Evolutionary conservation across 1,140 invertebrate genomes (phyloP), one percentile per base, ranked within the genome.

Genomic region (Microplitis mediator): DNA sequence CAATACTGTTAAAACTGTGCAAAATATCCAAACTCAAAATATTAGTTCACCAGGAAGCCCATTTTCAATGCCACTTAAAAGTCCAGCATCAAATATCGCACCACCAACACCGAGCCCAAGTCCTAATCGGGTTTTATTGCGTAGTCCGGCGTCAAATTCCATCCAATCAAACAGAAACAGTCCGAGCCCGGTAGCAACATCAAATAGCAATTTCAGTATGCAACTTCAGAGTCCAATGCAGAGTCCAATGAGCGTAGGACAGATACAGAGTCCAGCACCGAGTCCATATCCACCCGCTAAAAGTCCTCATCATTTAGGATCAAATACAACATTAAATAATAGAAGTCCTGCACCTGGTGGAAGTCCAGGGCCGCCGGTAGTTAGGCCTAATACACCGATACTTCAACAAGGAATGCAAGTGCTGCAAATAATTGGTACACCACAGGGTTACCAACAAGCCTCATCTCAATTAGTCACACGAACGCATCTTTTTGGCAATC

Each of bases 201-300:
- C 82, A 3, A 84, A 84, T 61, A 71, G 78, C 39, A 85, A 77
- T 66, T 87, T 86, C 70, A 83, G 80, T 56, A 83, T 86, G 74
- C 86, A 87, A 73, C 78, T 87, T 71, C 85, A 87, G 72, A 87
- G 86, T 72, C 86, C 86, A 5, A 86, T 87, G 85, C 86, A 87
- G 67, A 87, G 86, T 74, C 86, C 86, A 31, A 83, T 87, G 69
- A 86, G 83, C 62, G 84, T 86, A 72, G 82, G 84, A 51, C 85
- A 84, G 75, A 87, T 87, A 69, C 86, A 87, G 65, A 87, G 85
- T 73, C 86, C 86, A 56, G 85, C 84, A 56, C 83, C 85, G 16
- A 87, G 85, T 74, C 85, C 86, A 2, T 87, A 87, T 77, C 84
- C 86, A 35, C 85, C 85, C 68, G 81, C 86, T 60, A 87, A 87